phyloP scores from a whole-genome alignment of 2,113 vertebrate species.

The Takifugu bimaculatus region DNA sequence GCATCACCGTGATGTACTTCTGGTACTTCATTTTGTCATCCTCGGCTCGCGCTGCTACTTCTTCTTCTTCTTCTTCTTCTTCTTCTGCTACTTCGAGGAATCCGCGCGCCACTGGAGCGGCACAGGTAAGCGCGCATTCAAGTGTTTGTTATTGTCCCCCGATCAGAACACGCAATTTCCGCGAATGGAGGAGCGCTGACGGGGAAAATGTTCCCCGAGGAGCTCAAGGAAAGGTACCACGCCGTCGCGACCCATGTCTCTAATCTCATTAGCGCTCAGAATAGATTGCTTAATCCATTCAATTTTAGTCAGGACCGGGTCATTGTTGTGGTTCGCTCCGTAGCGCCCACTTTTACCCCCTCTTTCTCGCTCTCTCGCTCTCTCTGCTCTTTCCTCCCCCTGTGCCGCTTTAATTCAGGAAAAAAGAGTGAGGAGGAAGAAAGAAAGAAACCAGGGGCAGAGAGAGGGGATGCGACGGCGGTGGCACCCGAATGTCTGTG shows the following conservation, averaged over 20 bases:
- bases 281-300: constrained; percentile 77
- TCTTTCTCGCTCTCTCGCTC: background rate
- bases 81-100: constrained; percentile 55
- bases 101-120: constrained; percentile 77
- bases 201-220: constrained; percentile 57
- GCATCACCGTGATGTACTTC: constrained; percentile 98
- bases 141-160: constrained; percentile 69
- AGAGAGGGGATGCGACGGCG: constrained; percentile 48
- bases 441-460: constrained; percentile 30
- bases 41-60: constrained; percentile 48
- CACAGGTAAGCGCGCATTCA: constrained; percentile 84
- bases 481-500: constrained; percentile 62
- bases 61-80: constrained; percentile 44
- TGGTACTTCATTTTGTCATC: constrained; percentile 91
- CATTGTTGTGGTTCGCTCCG: constrained; percentile 62
- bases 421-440: constrained; percentile 2
- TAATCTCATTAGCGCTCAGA: constrained; percentile 83
- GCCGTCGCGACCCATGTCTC: constrained; percentile 69
- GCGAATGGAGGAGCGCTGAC: constrained; percentile 58
- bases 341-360: constrained; percentile 47
- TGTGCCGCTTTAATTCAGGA: background rate
- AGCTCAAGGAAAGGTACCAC: constrained; percentile 61
- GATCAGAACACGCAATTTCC: constrained; percentile 73
- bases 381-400: constrained; percentile 7
- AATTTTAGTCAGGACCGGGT: constrained; percentile 66